A percentile compares a stretch with the other conserved stretches of the same genome.
These are phyloP conservation scores for Bombus affinis DNA, from an alignment of 1,140 invertebrate genomes.

Conservation along the genomic window DNA sequence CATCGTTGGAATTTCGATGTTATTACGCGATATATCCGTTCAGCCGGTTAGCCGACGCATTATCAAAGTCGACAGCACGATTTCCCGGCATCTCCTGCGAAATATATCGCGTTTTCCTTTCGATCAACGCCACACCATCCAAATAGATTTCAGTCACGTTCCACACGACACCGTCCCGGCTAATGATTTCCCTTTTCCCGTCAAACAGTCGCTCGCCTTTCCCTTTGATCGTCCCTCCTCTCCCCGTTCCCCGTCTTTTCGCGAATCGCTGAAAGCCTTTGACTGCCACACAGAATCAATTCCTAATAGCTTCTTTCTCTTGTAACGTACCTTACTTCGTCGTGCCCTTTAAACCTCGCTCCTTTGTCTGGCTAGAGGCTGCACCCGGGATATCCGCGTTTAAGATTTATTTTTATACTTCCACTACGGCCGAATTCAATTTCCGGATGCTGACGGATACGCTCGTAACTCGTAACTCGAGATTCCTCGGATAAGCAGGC, in stretches of 20 bases:
- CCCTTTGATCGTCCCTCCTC: conserved; percentile 17
- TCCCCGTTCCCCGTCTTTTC: not conserved
- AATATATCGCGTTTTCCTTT: conserved; percentile 24
- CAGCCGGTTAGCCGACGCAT: not conserved
- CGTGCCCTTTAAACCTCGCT: not conserved
- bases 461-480: conserved; percentile 44
- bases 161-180: conserved; percentile 19
- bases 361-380: not conserved
- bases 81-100: not conserved
- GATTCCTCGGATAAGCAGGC: not conserved
- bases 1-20: conserved; percentile 18
- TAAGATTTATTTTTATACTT: conserved; percentile 52
- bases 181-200: conserved; percentile 37
- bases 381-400: not conserved
- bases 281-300: conserved; percentile 45
- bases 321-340: not conserved
- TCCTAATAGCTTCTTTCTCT: conserved; percentile 46
- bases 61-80: conserved; percentile 20
- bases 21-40: not conserved
- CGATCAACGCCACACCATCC: not conserved
- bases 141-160: conserved; percentile 40
- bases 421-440: conserved; percentile 28
- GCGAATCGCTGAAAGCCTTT: not conserved
- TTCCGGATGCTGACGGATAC: conserved; percentile 47
- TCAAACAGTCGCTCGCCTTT: conserved; percentile 20